These are phyloP conservation scores for Dendropsophus ebraccatus DNA, from an alignment of 2,113 vertebrate species.

Conservation along the genomic window DNA sequence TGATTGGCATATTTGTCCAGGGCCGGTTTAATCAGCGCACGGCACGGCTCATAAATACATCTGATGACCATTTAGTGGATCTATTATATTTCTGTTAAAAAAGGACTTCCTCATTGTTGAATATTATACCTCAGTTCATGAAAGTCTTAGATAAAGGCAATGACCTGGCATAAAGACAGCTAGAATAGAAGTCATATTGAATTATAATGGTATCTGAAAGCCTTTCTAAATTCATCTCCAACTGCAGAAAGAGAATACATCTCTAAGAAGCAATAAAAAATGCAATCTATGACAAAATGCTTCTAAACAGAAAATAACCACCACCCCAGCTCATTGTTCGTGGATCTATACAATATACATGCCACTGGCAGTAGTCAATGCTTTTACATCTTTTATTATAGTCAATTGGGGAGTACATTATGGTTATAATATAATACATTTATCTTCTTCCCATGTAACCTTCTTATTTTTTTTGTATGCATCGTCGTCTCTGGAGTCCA, in stretches of 20 bases:
- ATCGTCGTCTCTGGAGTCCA: conserved; percentile 51
- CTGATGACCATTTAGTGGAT: neutral
- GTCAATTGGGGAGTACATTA: conserved; percentile 57
- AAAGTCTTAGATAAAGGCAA: conserved; percentile 45
- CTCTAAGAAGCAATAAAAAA: conserved; percentile 51
- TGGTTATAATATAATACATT: conserved; percentile 58
- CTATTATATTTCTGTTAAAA: conserved; percentile 15
- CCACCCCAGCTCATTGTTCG: conserved; percentile 46
- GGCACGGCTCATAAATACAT: neutral
- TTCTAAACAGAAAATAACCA: conserved; percentile 56
- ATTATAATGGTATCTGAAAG: conserved; percentile 32
- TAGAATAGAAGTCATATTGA: conserved; percentile 44
- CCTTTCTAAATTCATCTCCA: conserved; percentile 50
- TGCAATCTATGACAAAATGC: conserved; percentile 53
- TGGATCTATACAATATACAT: conserved; percentile 56
- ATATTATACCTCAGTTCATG: conserved; percentile 20
- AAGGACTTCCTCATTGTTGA: neutral
- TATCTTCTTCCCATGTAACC: conserved; percentile 52
- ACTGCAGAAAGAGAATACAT: conserved; percentile 43
- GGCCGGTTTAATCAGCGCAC: neutral
- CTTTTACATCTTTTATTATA: conserved; percentile 59
- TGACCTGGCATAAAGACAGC: conserved; percentile 29
- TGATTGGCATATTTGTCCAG: neutral
- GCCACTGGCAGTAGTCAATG: conserved; percentile 38
- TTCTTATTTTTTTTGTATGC: conserved; percentile 53